phyloP scores from a whole-genome alignment of 2,888 invertebrate genomes.

The Toxonevra muliebris region DNA sequence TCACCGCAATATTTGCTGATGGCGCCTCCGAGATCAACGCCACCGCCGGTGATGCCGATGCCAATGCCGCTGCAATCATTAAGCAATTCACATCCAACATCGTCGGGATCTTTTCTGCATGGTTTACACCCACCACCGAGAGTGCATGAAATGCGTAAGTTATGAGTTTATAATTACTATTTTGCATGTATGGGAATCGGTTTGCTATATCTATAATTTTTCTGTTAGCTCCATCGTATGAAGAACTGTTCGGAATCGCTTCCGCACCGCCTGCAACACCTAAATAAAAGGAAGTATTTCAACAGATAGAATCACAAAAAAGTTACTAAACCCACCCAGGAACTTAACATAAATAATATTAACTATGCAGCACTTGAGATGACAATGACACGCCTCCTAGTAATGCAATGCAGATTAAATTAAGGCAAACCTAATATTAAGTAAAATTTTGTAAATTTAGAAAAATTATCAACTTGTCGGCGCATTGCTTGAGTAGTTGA shows the following conservation, averaged over 20 bases:
- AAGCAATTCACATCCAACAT: constrained; percentile 30
- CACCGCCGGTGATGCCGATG: constrained; percentile 20
- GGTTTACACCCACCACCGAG: constrained; percentile 40
- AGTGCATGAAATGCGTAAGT: constrained; percentile 56
- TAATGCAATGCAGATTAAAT: too few relatives aligned
- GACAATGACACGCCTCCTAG: background rate
- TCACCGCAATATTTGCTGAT: constrained; percentile 54
- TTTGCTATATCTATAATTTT: constrained; percentile 8
- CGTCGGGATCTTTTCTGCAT: constrained; percentile 34
- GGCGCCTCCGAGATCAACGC: constrained; percentile 22
- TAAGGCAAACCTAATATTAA: too few relatives aligned
- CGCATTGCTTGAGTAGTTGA: too few relatives aligned
- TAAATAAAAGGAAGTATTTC: constrained; percentile 43
- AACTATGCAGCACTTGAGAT: constrained; percentile 3
- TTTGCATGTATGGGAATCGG: background rate
- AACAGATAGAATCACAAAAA: constrained; percentile 24
- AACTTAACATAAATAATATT: constrained; percentile 1
- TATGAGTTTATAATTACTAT: background rate
- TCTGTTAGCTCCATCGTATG: constrained; percentile 61
- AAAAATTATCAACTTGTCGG: too few relatives aligned
- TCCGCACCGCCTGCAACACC: constrained; percentile 52
- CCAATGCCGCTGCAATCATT: background rate
- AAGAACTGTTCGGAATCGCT: constrained; percentile 61
- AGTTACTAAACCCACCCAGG: constrained; percentile 45
- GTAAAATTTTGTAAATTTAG: too few relatives aligned